phyloP scores from a whole-genome alignment of 2,113 vertebrate genomes.

The Dicrurus megarhynchus region DNA sequence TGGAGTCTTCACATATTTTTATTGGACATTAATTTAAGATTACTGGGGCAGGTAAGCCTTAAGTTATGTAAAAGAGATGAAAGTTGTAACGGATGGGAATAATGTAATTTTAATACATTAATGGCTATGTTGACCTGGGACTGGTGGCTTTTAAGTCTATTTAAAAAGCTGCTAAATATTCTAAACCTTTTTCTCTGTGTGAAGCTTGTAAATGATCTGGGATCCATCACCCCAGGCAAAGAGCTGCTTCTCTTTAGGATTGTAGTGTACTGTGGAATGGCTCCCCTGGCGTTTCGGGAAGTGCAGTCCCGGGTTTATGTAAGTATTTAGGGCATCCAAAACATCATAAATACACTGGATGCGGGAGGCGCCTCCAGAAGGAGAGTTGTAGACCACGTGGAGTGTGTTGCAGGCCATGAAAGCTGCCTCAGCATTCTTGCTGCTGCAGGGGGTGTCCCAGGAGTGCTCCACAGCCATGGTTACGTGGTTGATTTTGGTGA shows the following conservation, averaged over 20 bases:
- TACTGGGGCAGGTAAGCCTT: neutral
- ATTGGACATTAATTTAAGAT: neutral
- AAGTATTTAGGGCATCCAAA: slow-evolving; percentile 68
- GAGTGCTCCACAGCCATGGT: slow-evolving; percentile 79
- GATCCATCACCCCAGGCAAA: slow-evolving; percentile 94
- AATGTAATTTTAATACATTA: neutral
- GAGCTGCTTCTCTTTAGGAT: slow-evolving; percentile 85
- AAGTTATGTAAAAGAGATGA: neutral
- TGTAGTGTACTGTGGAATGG: slow-evolving; percentile 88
- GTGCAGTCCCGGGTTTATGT: slow-evolving; percentile 73
- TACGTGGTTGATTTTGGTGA: slow-evolving; percentile 84
- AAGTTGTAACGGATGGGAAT: neutral
- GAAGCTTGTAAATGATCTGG: slow-evolving; percentile 90
- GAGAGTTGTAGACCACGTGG: slow-evolving; percentile 87
- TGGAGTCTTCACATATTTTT: neutral
- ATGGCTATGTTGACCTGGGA: neutral
- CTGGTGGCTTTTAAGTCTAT: neutral
- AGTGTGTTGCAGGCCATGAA: slow-evolving; percentile 89
- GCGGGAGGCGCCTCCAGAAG: slow-evolving; percentile 81
- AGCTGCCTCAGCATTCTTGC: slow-evolving; percentile 84
- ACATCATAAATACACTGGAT: slow-evolving; percentile 88
- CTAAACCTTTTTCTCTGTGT: slow-evolving; percentile 71
- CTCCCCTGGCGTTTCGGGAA: slow-evolving; percentile 86
- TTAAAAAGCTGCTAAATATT: neutral
- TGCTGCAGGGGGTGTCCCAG: slow-evolving; percentile 89